Conservation (phyloP, 2,797 vertebrate genomes). For the Pseudopleuronectes americanus region DNA sequence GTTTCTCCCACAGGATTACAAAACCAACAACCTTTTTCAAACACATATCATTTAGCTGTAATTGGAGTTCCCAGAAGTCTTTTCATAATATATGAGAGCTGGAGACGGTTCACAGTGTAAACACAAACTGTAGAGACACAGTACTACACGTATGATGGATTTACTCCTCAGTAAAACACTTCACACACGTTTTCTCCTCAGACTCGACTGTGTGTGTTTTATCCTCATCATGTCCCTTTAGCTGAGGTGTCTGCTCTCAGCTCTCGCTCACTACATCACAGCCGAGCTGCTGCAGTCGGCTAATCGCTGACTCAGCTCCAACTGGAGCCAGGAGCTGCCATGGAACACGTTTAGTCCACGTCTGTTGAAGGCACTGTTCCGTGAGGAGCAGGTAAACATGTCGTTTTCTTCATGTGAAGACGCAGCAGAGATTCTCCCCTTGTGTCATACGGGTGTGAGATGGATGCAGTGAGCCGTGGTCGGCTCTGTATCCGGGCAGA, state of each 20-base stretch:
- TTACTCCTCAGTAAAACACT: not conserved
- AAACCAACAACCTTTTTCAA: constrained; percentile 25
- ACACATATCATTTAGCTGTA: constrained; percentile 11
- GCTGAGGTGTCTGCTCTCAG: constrained; percentile 39
- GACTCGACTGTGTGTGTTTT: constrained; percentile 7
- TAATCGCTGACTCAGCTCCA: constrained; percentile 69
- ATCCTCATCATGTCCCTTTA: constrained; percentile 16
- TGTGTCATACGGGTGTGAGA: constrained; percentile 18
- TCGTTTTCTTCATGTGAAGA: constrained; percentile 14
- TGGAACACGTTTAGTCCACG: constrained; percentile 21
- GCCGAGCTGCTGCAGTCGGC: constrained; percentile 67
- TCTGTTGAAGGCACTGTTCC: constrained; percentile 17
- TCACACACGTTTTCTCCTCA: not conserved
- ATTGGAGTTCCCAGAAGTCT: constrained; percentile 52
- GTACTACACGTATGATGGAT: constrained; percentile 9
- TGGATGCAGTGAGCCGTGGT: constrained; percentile 5
- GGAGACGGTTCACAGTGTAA: constrained; percentile 7
- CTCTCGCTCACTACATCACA: constrained; percentile 61
- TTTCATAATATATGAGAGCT: constrained; percentile 62
- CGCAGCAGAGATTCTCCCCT: not conserved
- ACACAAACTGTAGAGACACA: not conserved
- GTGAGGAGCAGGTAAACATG: constrained; percentile 26
- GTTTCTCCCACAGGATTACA: constrained; percentile 24
- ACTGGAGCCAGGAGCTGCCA: constrained; percentile 30
- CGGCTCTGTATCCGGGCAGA: constrained; percentile 35